A percentile compares a stretch with the other conserved stretches of the same genome.
phyloP scores from a whole-genome alignment of 2,797 vertebrate species.

The Psittacula derbiana region DNA sequence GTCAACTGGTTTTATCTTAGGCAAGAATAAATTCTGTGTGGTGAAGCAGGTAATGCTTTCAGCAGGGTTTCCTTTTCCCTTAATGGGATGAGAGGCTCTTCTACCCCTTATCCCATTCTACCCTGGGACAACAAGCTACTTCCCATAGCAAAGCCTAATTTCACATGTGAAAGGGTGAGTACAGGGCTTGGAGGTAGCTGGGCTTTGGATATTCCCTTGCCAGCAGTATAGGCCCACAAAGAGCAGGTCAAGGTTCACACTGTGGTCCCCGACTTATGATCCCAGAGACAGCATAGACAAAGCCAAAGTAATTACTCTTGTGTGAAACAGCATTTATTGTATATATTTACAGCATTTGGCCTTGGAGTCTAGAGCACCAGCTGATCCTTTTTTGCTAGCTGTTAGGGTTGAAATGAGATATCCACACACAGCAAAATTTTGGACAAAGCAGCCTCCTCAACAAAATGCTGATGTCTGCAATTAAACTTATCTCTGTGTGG shows the following conservation, averaged over 20 bases:
- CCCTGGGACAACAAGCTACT: not conserved
- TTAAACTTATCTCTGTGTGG: slow-evolving; percentile 46
- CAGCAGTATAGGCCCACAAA: not conserved
- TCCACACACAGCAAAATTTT: not conserved
- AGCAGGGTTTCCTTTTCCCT: not conserved
- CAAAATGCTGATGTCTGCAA: slow-evolving; percentile 51
- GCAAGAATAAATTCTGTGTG: not conserved
- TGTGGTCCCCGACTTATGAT: not conserved
- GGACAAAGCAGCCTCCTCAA: not conserved
- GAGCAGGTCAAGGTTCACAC: not conserved
- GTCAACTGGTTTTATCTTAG: not conserved
- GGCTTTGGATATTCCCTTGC: not conserved
- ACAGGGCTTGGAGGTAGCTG: not conserved
- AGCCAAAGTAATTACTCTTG: slow-evolving; percentile 39
- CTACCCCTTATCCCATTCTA: not conserved
- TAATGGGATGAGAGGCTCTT: not conserved
- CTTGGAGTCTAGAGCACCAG: slow-evolving; percentile 16
- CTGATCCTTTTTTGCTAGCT: slow-evolving; percentile 51
- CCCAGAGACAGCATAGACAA: not conserved
- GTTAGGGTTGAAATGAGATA: slow-evolving; percentile 25
- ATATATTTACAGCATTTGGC: slow-evolving; percentile 33
- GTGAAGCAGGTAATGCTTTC: not conserved
- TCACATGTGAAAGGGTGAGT: not conserved
- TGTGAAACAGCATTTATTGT: not conserved
- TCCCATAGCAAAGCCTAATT: not conserved